phyloP scores from a whole-genome alignment of 2,113 vertebrate genomes.

The Ivindomyrus marchei region DNA sequence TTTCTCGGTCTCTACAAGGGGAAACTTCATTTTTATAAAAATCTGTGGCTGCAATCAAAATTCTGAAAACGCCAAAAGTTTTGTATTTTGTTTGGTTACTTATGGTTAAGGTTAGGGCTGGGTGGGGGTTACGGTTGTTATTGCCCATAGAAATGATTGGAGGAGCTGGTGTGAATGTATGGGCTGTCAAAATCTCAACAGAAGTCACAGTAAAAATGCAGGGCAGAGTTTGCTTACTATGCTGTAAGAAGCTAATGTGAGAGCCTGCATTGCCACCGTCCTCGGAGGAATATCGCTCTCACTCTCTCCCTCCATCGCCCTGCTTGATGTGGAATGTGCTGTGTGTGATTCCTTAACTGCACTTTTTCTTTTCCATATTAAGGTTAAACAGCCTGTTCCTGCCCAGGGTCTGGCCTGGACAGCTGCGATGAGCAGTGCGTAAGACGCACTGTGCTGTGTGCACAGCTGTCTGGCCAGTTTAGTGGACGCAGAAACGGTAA shows the following conservation, averaged over 20 bases:
- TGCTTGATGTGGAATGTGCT: neutral
- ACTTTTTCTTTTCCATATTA: neutral
- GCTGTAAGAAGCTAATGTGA: neutral
- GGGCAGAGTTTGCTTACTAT: neutral
- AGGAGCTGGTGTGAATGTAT: neutral
- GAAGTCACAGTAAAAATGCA: neutral
- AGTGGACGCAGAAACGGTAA: neutral
- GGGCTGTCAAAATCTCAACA: neutral
- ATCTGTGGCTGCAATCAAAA: neutral
- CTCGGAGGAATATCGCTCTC: neutral
- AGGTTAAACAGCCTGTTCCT: neutral
- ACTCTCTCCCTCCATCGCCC: neutral
- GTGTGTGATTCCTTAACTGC: neutral
- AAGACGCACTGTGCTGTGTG: neutral
- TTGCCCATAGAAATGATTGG: neutral
- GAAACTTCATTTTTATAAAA: neutral
- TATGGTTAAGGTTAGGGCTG: neutral
- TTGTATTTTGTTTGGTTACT: neutral
- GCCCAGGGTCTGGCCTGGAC: neutral
- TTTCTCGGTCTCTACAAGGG: neutral
- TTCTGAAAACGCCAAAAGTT: neutral
- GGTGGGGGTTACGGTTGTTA: neutral
- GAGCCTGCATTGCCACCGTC: neutral
- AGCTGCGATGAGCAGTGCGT: neutral
- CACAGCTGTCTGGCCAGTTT: neutral